Conservation (phyloP, 2,797 vertebrate genomes). For the Manis javanica region DNA sequence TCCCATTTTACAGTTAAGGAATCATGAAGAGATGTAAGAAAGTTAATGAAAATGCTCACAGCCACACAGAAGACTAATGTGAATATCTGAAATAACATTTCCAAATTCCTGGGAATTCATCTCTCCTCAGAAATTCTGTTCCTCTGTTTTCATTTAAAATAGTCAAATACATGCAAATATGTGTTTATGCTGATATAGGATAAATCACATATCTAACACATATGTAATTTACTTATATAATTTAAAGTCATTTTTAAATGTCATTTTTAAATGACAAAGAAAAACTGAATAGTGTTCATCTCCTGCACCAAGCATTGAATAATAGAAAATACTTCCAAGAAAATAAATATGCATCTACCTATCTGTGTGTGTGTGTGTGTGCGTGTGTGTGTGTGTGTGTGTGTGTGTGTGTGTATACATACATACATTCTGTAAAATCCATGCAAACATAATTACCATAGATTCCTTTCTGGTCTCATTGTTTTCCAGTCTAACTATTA, state of each 20-base stretch:
- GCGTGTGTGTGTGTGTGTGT: fast-evolving
- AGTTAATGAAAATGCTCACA: not conserved
- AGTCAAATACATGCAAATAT: not conserved
- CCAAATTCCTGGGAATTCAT: not conserved
- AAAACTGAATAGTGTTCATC: not conserved
- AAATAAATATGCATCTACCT: not conserved
- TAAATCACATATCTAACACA: not conserved
- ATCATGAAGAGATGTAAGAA: not conserved
- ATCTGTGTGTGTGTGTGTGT: not conserved
- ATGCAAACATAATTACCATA: not conserved
- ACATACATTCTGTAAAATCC: not conserved
- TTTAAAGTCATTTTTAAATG: not conserved
- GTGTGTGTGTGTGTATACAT: fast-evolving
- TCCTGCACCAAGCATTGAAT: not conserved
- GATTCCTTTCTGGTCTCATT: not conserved
- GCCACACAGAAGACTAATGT: not conserved
- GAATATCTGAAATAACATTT: not conserved
- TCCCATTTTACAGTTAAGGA: constrained; percentile 42
- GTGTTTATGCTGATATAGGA: not conserved
- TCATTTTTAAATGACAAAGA: not conserved
- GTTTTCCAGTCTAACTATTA: constrained; percentile 40
- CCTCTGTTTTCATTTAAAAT: constrained; percentile 23
- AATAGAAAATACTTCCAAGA: not conserved
- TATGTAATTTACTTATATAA: not conserved
- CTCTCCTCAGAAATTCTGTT: not conserved